phyloP scores from a whole-genome alignment of 2,797 vertebrate species.

The Adelosebastes latens region DNA sequence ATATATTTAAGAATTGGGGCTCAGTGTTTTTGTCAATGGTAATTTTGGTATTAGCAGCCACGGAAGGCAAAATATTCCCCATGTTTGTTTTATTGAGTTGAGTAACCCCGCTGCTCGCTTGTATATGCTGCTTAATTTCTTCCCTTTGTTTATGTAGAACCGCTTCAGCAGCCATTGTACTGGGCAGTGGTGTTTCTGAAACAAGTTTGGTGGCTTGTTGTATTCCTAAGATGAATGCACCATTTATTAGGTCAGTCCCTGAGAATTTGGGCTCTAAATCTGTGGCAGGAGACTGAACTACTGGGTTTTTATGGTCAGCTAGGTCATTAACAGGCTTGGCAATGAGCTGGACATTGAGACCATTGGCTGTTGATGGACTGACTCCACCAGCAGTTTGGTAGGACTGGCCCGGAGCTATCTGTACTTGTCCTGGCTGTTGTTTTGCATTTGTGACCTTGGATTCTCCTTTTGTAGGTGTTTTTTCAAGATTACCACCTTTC shows the following conservation, averaged over 20 bases:
- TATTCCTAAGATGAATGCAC: neutral
- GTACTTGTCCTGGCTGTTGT: conserved; percentile 14
- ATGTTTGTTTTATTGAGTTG: conserved; percentile 21
- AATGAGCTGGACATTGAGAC: neutral
- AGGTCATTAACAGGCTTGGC: conserved; percentile 7
- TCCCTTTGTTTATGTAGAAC: conserved; percentile 19
- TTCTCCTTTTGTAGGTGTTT: conserved; percentile 6
- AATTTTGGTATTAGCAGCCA: neutral
- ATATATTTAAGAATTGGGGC: conserved; percentile 5
- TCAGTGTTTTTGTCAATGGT: neutral
- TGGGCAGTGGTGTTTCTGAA: conserved; percentile 1
- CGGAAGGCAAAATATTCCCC: conserved; percentile 1
- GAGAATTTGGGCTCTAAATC: conserved; percentile 17
- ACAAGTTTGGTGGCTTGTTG: conserved; percentile 20
- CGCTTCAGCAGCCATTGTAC: neutral
- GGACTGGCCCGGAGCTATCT: neutral
- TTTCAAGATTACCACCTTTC: conserved; percentile 20
- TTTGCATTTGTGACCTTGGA: conserved; percentile 9
- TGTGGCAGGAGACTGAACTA: neutral
- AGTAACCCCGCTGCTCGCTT: neutral
- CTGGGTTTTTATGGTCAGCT: neutral
- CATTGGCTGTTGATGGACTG: conserved; percentile 6
- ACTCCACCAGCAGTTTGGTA: conserved; percentile 3
- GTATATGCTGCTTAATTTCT: conserved; percentile 16
- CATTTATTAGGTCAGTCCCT: conserved; percentile 5